A percentile compares a stretch with the other conserved stretches of the same genome.
Evolutionary conservation across 1,140 invertebrate genomes (phyloP).

Genomic region (Bombus confusus): DNA sequence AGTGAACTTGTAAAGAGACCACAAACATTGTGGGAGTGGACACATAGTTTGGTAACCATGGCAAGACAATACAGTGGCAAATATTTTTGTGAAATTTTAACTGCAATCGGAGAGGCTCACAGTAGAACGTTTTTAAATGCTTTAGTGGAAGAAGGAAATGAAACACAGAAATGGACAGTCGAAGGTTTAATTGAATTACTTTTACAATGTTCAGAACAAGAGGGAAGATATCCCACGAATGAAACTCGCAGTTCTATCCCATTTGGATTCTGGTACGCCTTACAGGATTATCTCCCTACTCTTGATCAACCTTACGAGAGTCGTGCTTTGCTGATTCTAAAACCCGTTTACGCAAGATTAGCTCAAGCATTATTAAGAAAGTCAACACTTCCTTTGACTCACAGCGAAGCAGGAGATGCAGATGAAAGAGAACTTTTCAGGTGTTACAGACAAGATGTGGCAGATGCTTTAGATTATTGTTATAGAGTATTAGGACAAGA

Average conservation of each 20-base stretch:
- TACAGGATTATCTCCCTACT: constrained; percentile 89
- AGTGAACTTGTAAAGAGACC: constrained; percentile 68
- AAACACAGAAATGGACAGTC: constrained; percentile 77
- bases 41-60: constrained; percentile 69
- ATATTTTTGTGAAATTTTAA: constrained; percentile 75
- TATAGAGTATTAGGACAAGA: constrained; percentile 89
- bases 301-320: constrained; percentile 82
- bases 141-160: constrained; percentile 75
- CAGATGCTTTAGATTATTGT: constrained; percentile 94
- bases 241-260: constrained; percentile 89
- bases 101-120: constrained; percentile 77
- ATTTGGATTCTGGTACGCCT: constrained; percentile 95
- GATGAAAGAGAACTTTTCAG: constrained; percentile 94
- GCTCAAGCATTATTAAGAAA: constrained; percentile 86
- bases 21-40: constrained; percentile 76
- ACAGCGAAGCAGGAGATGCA: constrained; percentile 79
- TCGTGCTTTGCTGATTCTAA: constrained; percentile 82
- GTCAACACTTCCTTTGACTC: constrained; percentile 82
- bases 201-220: constrained; percentile 87
- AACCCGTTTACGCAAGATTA: constrained; percentile 87
- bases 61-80: constrained; percentile 69
- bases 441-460: constrained; percentile 95
- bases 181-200: constrained; percentile 84
- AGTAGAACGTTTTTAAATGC: constrained; percentile 73
- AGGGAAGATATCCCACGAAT: constrained; percentile 62